A percentile compares a stretch with the other conserved stretches of the same genome.
These are phyloP conservation scores for Lates japonicus DNA, from an alignment of 2,797 vertebrate genomes.

Conservation along the genomic window DNA sequence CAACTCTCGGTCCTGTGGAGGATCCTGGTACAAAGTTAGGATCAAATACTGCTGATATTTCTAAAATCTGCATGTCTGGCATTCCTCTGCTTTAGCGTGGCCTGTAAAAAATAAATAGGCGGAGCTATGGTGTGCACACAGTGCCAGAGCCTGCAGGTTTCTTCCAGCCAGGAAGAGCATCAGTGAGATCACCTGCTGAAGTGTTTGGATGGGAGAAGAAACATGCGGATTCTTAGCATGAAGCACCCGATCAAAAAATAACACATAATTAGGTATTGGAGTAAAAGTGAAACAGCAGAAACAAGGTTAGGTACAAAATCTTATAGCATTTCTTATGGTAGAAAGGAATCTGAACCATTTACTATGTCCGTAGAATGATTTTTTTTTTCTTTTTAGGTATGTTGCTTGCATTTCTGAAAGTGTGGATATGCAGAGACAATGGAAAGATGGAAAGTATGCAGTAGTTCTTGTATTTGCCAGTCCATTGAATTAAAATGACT, in stretches of 20 bases:
- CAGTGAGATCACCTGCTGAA: conserved; percentile 38
- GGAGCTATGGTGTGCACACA: conserved; percentile 26
- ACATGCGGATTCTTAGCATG: conserved; percentile 44
- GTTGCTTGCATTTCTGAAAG: neutral
- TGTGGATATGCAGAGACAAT: conserved; percentile 1
- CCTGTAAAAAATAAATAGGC: conserved; percentile 30
- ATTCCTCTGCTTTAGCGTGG: too few species aligned
- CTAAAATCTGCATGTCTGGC: too few species aligned
- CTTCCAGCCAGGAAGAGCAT: conserved; percentile 55
- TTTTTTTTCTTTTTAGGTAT: neutral
- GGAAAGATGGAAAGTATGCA: neutral
- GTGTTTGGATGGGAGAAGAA: conserved; percentile 17
- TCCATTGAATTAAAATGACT: conserved; percentile 9
- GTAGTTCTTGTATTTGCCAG: neutral
- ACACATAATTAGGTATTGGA: neutral
- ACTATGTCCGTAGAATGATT: neutral
- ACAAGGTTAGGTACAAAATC: neutral
- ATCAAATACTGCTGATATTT: conserved; percentile 34
- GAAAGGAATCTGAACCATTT: neutral
- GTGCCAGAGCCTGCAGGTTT: conserved; percentile 58
- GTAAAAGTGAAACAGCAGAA: conserved; percentile 11
- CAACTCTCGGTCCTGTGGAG: conserved; percentile 93
- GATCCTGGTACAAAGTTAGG: conserved; percentile 65
- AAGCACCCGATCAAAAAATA: neutral
- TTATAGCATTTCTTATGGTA: neutral